Evolutionary conservation across 1,140 invertebrate species (phyloP), one percentile per base, ranked within the genome.

Genomic region (Drosophila prosaltans): DNA sequence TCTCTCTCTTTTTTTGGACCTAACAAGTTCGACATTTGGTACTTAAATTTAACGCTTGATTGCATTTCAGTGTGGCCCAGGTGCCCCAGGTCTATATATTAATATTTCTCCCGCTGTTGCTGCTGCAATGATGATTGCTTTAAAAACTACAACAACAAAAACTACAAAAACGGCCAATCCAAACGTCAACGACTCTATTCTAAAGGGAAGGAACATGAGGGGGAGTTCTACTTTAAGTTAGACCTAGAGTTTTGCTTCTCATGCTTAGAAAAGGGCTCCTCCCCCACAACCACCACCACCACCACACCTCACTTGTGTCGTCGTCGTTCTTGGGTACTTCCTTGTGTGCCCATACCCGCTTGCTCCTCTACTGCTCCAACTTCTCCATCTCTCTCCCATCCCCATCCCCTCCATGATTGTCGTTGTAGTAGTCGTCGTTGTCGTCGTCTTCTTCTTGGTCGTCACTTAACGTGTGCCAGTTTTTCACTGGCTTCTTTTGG

Each of bases 11-110:
- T 43, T 5, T n/a, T 76, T 74, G 79, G 79, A 69, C 79, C 83
- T 80, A 86, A 83, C 83, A 83, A 83, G 72, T 86, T 86, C 83
- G 83, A 83, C 76, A 83, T 80, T 86, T 88, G 83, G 83, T 80
- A 88, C 83, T 88, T 86, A 86, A 86, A 86, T 86, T 88, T 86
- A 86, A 86, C 83, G 83, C 83, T 83, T 88, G 83, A 86, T 86
- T 86, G 83, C 83, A 83, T 83, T 82, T 64, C 76, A 45, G 54
- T 60, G 57, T 60, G 57, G 36, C 58, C 61, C 7, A 60, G 43
- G 45, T 62, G 43, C 62, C 58, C 58, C 21, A 65, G 45, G 30
- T 54, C 26, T 62, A 40, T 39, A 62, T 62, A 74, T 77, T 74
- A 74, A 78, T 78, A 78, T 72, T 55, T 39, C 48, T 65, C 2